Percentiles rank a stretch among this genome's conserved stretches.
Conservation (phyloP, 64 coral and sea anemone species). For the Anthopleura sola region DNA sequence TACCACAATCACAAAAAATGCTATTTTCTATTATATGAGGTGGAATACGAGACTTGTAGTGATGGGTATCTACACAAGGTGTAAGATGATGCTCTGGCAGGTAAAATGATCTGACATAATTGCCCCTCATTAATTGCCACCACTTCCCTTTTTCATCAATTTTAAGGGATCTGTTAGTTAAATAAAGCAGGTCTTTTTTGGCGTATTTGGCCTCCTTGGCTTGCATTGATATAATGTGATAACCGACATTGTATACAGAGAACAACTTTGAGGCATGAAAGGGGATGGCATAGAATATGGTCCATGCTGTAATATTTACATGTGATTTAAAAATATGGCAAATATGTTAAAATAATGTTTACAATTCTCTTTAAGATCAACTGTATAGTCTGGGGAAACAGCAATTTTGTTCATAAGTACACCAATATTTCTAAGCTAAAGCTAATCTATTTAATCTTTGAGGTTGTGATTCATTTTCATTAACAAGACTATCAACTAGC, state of each 20-base stretch:
- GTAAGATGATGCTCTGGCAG: constrained; percentile 57
- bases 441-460: no score
- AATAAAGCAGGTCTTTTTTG: constrained; percentile 38
- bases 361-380: constrained; percentile 48
- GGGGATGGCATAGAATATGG: constrained; percentile 52
- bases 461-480: no score
- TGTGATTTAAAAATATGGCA: constrained; percentile 29
- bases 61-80: constrained; percentile 35
- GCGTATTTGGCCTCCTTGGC: constrained; percentile 48
- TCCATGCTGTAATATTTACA: constrained; percentile 58
- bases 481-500: no score
- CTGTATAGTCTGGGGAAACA: constrained; percentile 16
- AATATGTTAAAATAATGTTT: constrained; percentile 43
- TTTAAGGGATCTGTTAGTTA: constrained; percentile 44
- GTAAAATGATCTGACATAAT: constrained; percentile 48
- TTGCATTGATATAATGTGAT: constrained; percentile 35
- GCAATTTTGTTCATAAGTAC: constrained; percentile 41
- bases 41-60: constrained; percentile 51
- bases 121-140: constrained; percentile 60
- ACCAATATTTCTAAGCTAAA: constrained; percentile 30
- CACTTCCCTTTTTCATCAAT: constrained; percentile 41
- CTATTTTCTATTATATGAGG: constrained; percentile 35
- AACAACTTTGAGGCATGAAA: constrained; percentile 36
- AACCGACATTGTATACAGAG: constrained; percentile 13
- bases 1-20: constrained; percentile 38